These are phyloP conservation scores for Hylaeus anthracinus DNA, from an alignment of 1,140 invertebrate species.

Conservation along the genomic window DNA sequence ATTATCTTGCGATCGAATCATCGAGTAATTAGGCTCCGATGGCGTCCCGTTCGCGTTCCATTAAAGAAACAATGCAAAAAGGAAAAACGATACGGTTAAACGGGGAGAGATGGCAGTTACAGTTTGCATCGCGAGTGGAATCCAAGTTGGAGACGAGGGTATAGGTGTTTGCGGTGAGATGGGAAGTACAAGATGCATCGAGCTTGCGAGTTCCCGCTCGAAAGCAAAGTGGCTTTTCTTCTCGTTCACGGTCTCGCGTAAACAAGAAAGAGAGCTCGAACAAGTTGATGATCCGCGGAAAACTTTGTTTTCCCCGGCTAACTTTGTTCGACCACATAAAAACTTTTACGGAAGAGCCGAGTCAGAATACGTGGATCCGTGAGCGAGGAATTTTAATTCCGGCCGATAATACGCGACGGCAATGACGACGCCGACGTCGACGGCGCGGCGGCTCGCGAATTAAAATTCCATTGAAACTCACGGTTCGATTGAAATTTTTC, in stretches of 20 bases:
- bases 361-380: neutral
- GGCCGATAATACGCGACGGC: neutral
- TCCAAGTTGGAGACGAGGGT: neutral
- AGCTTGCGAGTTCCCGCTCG: neutral
- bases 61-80: neutral
- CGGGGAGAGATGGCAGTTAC: neutral
- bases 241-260: neutral
- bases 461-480: neutral
- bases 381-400: constrained; percentile 17
- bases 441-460: neutral
- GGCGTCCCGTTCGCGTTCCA: neutral
- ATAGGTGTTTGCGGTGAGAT: no score
- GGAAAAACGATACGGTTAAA: neutral
- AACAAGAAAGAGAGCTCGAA: neutral
- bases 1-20: no score
- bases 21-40: neutral
- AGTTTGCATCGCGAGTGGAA: neutral
- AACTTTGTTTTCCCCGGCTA: neutral
- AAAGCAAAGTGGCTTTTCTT: neutral
- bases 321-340: neutral
- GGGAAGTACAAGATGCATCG: neutral
- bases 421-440: neutral
- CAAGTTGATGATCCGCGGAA: no score
- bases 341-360: neutral
- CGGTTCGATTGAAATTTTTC: constrained; percentile 1